Evolutionary conservation across 2,797 vertebrate genomes (phyloP), one percentile per base, ranked within the genome.

Genomic region (Ptychadena robeensis): DNA sequence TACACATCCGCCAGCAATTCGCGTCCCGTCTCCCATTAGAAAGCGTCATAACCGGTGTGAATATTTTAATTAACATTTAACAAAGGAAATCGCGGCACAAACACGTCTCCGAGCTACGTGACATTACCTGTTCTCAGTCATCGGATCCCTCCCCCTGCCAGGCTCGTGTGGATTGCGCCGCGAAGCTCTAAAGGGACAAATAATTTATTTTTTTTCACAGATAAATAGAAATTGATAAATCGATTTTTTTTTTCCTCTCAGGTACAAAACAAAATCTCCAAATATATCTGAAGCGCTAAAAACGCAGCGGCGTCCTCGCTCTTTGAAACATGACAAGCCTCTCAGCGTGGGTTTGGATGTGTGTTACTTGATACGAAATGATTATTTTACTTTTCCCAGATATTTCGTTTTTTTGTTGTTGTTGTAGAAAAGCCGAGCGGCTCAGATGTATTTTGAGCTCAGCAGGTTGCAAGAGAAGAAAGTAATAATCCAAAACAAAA

Each of bases 381-480:
- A 18, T 35, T 74, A 37, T 48, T 77, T 25, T 64, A 38, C 40
- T 48, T 77, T 25, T 64, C 38, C 40, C 15, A 65, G 3, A 76
- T 64, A 64, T 64, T 76, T 59, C 35, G n/a, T n/a, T n/a, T n/a
- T n/a, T n/a, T 66, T 76, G 65, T 76, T 44, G 6, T 30, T 3
- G 27, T 22, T 2, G 30, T 38, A 38, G 30, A 70, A 3, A 70
- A 40, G 44, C 2, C 7, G 15, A 38, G 63, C 35, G 40, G 30
- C 31, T 27, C 1, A 12, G 53, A 67, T 57, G 22, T 38, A 32
- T 53, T 57, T 57, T 35, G 0, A 67, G 31, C 76, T 37, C 76
- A 79, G 76, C 76, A 79, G 76, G 76, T 68, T 68, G 75, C 44
- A 44, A 12, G 68, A 68, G 34, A 68, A 35, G 65, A 34, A 22